Conservation (phyloP, 92 coral and sea anemone genomes). For the Epizoanthus scotinus region DNA sequence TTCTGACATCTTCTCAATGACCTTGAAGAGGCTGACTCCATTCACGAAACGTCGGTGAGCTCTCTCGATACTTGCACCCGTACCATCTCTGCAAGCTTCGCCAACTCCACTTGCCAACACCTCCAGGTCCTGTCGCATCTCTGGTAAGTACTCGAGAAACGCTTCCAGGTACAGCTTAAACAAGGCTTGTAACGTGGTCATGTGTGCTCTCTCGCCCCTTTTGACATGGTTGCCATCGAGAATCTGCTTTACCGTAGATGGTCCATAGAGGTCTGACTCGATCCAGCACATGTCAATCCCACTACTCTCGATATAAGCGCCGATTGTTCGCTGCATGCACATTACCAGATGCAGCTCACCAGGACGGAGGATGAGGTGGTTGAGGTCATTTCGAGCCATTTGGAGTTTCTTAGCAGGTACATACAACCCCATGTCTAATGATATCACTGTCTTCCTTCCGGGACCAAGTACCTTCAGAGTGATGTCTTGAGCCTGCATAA, state of each 20-base stretch:
- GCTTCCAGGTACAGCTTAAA: conserved; percentile 42
- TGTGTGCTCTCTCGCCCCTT: conserved; percentile 29
- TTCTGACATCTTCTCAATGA: conserved; percentile 35
- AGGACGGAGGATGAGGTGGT: conserved; percentile 49
- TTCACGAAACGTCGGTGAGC: conserved; percentile 30
- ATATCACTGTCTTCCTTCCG: conserved; percentile 52
- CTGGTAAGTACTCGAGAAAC: conserved; percentile 22
- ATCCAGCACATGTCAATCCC: conserved; percentile 44
- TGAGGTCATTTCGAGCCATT: conserved; percentile 48
- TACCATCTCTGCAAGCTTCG: conserved; percentile 51
- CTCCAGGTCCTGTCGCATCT: conserved; percentile 27
- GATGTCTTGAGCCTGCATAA: conserved; percentile 60
- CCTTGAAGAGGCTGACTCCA: conserved; percentile 33
- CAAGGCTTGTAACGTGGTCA: conserved; percentile 34
- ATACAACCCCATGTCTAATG: conserved; percentile 49
- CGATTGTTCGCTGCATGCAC: conserved; percentile 42
- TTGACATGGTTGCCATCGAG: not conserved
- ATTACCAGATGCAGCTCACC: conserved; percentile 34
- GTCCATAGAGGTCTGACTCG: conserved; percentile 54
- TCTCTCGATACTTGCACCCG: conserved; percentile 25
- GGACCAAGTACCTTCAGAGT: conserved; percentile 38
- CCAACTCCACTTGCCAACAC: conserved; percentile 13
- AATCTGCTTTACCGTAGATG: conserved; percentile 37
- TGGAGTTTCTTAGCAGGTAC: conserved; percentile 58
- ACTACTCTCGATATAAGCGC: conserved; percentile 53